A percentile compares a stretch with the other conserved stretches of the same genome.
Evolutionary conservation across 2,888 invertebrate genomes (phyloP).

Genomic region (Xylota sylvarum): DNA sequence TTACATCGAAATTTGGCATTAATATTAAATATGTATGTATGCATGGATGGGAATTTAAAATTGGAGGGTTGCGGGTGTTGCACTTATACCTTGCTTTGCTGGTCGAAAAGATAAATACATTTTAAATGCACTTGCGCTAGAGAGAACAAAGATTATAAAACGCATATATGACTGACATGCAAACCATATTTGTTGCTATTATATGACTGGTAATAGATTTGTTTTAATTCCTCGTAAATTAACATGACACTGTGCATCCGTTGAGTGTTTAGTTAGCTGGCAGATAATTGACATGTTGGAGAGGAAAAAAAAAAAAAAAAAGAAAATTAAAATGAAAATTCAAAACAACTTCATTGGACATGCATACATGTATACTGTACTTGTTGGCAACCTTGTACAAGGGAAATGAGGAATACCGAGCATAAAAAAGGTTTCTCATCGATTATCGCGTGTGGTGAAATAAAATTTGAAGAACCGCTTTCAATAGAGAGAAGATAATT

Average conservation of each 20-base stretch:
- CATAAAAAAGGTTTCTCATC: not conserved
- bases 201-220: conserved; percentile 14
- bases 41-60: not conserved
- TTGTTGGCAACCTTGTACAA: conserved; percentile 7
- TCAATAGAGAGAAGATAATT: not conserved
- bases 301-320: not conserved
- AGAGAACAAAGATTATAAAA: not conserved
- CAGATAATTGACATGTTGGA: not conserved
- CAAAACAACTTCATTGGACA: not conserved
- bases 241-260: not conserved
- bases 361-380: not conserved
- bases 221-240: not conserved
- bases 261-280: not conserved
- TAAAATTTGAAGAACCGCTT: too few species aligned
- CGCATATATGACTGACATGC: not conserved
- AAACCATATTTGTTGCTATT: not conserved
- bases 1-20: not conserved
- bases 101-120: not conserved
- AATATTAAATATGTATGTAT: not conserved
- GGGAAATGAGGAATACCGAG: not conserved
- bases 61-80: not conserved
- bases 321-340: not conserved
- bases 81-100: not conserved
- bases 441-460: not conserved
- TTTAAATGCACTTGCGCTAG: not conserved